Conservation (phyloP, 2,113 vertebrate genomes). For the Nettapus auritus region DNA sequence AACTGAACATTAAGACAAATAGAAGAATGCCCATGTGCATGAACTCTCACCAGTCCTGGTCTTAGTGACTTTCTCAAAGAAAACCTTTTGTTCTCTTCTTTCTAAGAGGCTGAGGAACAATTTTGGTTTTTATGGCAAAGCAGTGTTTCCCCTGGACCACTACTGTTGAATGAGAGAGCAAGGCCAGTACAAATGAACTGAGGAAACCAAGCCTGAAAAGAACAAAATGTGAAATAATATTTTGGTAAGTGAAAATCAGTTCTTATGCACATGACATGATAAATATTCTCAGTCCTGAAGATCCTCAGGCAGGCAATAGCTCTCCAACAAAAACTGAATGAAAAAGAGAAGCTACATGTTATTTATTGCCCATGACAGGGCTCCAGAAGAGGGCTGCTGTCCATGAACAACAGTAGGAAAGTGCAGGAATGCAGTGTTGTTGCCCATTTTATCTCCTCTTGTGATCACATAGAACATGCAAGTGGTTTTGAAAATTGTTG, state of each 20-base stretch:
- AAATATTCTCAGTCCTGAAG: neutral
- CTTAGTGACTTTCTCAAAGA: neutral
- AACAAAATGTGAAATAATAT: neutral
- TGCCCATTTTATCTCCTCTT: neutral
- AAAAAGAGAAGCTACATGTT: neutral
- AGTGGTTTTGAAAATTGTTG: fast-evolving
- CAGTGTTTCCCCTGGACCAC: neutral
- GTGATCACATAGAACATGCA: neutral
- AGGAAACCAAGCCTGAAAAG: neutral
- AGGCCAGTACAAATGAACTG: neutral
- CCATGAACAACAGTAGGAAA: neutral
- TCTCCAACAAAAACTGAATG: neutral
- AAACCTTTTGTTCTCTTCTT: neutral
- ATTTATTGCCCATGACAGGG: neutral
- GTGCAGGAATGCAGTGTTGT: fast-evolving
- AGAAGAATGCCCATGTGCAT: neutral
- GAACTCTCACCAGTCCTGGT: neutral
- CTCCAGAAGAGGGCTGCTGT: neutral
- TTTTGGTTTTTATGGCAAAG: neutral
- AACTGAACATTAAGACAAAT: neutral
- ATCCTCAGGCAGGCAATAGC: neutral
- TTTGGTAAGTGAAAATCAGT: neutral
- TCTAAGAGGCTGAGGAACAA: neutral
- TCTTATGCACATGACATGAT: neutral
- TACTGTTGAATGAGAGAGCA: neutral